Evolutionary conservation across 30 jellyfish, hydroid and myxozoan species (phyloP), one percentile per base, ranked within the genome.

Genomic region (Haliclystus octoradiatus): DNA sequence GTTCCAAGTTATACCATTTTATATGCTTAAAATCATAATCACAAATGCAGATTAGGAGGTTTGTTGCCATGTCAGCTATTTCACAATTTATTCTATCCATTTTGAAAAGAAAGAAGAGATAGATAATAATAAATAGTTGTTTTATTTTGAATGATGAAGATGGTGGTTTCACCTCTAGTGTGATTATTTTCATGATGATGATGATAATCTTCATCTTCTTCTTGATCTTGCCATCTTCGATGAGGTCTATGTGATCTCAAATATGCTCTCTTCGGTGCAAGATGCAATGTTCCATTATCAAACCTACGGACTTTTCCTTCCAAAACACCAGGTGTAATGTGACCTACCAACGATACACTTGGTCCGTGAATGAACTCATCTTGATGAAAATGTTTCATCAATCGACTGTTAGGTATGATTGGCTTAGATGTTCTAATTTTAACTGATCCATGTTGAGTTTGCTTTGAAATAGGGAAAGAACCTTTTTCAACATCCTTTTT

Each of bases 351-450:
- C 9, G 57, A 40, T 9, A 40, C 19, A 40, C 57, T 40, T 19
- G 57, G 57, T 40, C 57, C 57, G 57, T 40, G 57, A 40, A 40
- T 40, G 57, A 19, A 40, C 57, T 40, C 57, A 19, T 40, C 57
- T 40, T 40, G 57, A 40, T 40, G 57, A 19, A 40, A 40, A 19
- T 40, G 57, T 19, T 19, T 40, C 9, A 40, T 9, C 9, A 40
- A 40, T 40, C 57, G 57, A 40, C 57, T 40, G 57, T 19, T 19
- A 9, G 57, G 57, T 9, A 40, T 19, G 57, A 40, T 40, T 40
- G 57, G 57, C 57, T 40, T 40, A 9, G 57, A 40, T 5, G 57
- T 40, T 5, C 57, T 9, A 19, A 40, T 40, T 9, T 40, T 9
- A 5, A 40, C 57, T 9, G 9, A 5, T 5, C 57, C 57, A 19